Conservation (phyloP, 2,113 vertebrate genomes). For the Mus spicilegus region DNA sequence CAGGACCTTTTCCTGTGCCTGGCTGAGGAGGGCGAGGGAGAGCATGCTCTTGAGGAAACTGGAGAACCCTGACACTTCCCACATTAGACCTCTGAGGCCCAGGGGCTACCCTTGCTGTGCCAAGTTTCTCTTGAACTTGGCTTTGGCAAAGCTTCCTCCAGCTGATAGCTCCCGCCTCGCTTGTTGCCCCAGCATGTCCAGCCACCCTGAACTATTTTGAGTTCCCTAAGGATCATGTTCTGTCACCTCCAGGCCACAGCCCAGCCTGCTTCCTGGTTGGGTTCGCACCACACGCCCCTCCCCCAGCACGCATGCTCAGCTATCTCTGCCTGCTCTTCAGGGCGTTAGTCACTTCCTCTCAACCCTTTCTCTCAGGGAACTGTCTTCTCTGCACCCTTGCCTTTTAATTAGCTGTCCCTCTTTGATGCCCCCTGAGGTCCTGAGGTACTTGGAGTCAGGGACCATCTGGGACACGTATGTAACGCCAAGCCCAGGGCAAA, state of each 20-base stretch:
- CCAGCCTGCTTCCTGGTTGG: neutral
- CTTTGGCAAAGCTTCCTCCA: neutral
- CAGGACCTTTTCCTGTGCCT: neutral
- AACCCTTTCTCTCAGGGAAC: neutral
- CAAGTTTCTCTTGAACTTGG: neutral
- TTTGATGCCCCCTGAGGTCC: neutral
- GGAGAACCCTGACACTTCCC: neutral
- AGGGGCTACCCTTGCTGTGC: neutral
- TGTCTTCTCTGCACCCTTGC: neutral
- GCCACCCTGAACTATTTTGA: conserved; percentile 9
- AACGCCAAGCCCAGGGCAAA: conserved; percentile 6
- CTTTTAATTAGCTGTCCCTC: neutral
- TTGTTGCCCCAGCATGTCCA: neutral
- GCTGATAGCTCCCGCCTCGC: neutral
- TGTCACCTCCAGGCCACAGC: neutral
- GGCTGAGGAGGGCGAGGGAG: neutral
- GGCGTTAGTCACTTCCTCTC: neutral
- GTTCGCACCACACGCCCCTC: neutral
- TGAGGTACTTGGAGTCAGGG: neutral
- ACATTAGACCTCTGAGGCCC: neutral
- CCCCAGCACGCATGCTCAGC: neutral
- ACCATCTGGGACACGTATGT: neutral
- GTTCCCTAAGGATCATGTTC: neutral
- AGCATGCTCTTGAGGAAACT: conserved; percentile 42
- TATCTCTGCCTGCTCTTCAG: neutral